Evolutionary conservation across 2,797 vertebrate species (phyloP).

Genomic region (Neopelma chrysocephalum): DNA sequence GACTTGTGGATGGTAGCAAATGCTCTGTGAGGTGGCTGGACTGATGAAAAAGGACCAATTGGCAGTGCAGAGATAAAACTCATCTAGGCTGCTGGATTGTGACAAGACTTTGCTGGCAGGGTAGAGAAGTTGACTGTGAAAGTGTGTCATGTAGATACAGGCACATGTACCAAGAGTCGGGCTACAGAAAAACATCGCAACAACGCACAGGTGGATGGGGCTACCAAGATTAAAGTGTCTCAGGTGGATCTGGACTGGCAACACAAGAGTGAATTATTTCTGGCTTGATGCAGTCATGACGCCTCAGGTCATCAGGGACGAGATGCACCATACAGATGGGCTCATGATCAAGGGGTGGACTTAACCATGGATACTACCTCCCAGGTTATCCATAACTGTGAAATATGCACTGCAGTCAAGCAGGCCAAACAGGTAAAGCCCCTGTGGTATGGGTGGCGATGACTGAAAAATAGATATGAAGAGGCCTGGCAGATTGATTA

Average conservation of each 20-base stretch:
- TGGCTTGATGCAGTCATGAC: background rate
- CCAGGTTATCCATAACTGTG: background rate
- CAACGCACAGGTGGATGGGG: background rate
- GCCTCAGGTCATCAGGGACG: background rate
- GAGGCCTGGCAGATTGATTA: background rate
- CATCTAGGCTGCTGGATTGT: background rate
- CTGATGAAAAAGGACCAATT: background rate
- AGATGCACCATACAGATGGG: background rate
- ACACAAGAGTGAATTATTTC: background rate
- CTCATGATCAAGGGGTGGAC: background rate
- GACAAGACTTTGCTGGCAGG: background rate
- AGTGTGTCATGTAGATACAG: background rate
- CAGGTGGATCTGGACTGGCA: background rate
- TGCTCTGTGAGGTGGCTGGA: background rate
- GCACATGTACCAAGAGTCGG: background rate
- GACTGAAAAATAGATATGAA: background rate
- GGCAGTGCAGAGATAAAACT: background rate
- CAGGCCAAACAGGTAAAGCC: background rate
- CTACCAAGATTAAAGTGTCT: background rate
- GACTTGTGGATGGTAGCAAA: background rate
- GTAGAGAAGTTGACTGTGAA: background rate
- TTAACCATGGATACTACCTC: background rate
- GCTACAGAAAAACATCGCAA: background rate
- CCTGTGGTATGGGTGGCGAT: background rate
- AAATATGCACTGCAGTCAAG: background rate